Conservation (phyloP, 2,888 invertebrate genomes). For the Tipula lateralis region DNA sequence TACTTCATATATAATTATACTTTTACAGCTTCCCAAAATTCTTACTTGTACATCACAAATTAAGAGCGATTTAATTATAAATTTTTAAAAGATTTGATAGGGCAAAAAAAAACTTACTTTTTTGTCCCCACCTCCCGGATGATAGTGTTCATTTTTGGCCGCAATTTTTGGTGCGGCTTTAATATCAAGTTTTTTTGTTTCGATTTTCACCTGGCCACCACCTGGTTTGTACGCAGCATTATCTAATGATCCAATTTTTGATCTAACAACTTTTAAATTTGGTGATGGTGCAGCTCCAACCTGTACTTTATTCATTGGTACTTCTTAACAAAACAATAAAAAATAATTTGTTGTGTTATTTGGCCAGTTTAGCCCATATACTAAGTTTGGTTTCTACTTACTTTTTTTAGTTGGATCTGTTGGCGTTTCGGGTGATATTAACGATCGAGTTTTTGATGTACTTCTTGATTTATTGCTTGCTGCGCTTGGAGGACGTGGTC, state of each 20-base stretch:
- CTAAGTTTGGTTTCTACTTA: slow-evolving; percentile 42
- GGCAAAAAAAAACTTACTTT: slow-evolving; percentile 61
- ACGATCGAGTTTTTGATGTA: slow-evolving; percentile 44
- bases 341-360: background rate
- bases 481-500: slow-evolving; percentile 50
- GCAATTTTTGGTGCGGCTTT: slow-evolving; percentile 82
- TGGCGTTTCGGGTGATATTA: slow-evolving; percentile 63
- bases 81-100: background rate
- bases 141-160: slow-evolving; percentile 84
- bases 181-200: slow-evolving; percentile 79
- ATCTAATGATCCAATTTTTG: slow-evolving; percentile 88
- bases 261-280: slow-evolving; percentile 84
- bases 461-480: slow-evolving; percentile 50
- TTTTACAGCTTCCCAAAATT: background rate
- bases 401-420: slow-evolving; percentile 67
- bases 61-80: background rate
- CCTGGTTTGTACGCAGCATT: slow-evolving; percentile 86
- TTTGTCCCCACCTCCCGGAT: slow-evolving; percentile 82
- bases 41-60: background rate
- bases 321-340: slow-evolving; percentile 52
- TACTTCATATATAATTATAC: background rate
- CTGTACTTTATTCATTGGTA: slow-evolving; percentile 91
- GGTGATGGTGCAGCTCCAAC: slow-evolving; percentile 89
- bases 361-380: background rate
- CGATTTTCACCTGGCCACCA: slow-evolving; percentile 82